These are phyloP conservation scores for Anomalospiza imberbis DNA, from an alignment of 2,797 vertebrate species.

Conservation along the genomic window DNA sequence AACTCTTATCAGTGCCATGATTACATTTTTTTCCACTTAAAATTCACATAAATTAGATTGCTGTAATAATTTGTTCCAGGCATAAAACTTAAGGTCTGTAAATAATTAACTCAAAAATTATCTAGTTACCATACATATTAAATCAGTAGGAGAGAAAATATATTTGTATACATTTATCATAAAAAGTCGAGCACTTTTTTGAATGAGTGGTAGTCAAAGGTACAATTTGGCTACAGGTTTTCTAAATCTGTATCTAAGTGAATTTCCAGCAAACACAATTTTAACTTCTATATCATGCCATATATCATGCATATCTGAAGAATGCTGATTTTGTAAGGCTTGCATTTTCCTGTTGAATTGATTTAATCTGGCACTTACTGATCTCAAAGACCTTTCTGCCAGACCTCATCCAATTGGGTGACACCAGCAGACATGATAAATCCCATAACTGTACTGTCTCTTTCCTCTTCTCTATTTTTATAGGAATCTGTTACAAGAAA, in stretches of 20 bases:
- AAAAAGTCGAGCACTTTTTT: background rate
- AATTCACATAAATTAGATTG: background rate
- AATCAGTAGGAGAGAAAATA: background rate
- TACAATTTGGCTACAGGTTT: background rate
- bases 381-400: background rate
- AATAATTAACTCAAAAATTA: background rate
- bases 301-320: background rate
- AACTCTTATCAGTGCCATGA: background rate
- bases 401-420: background rate
- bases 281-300: background rate
- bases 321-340: background rate
- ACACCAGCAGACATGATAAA: background rate
- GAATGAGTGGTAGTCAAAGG: background rate
- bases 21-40: background rate
- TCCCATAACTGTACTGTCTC: background rate
- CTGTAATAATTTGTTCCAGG: background rate
- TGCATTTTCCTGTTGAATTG: background rate
- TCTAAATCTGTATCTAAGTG: background rate
- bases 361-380: conserved; percentile 22
- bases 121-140: background rate
- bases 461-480: background rate
- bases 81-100: background rate
- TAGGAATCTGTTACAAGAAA: background rate
- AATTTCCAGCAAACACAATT: conserved; percentile 1
- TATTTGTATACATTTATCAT: background rate